phyloP scores from a whole-genome alignment of 2,888 invertebrate species.

The Caenorhabditis sp. region DNA sequence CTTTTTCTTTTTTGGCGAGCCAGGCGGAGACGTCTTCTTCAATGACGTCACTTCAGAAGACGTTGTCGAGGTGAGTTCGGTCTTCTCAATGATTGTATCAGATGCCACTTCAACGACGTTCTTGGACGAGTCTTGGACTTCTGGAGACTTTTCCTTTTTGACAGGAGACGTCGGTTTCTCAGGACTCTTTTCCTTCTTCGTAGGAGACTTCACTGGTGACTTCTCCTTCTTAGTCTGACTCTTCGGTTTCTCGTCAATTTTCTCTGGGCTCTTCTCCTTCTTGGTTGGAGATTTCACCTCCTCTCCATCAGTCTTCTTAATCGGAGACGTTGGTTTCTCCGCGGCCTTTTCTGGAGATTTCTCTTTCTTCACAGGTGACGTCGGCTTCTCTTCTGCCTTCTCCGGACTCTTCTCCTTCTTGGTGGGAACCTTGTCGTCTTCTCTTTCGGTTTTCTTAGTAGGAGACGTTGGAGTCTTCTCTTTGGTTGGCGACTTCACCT shows the following conservation, averaged over 20 bases:
- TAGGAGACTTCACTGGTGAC: conserved; percentile 15
- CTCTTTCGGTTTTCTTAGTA: too few relatives aligned
- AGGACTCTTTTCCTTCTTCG: conserved; percentile 41
- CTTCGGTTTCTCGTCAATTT: conserved; percentile 8
- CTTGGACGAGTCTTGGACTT: neutral
- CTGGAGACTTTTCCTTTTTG: conserved; percentile 33
- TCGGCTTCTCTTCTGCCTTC: neutral
- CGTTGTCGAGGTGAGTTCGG: conserved; percentile 11
- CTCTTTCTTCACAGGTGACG: conserved; percentile 25
- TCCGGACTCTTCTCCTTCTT: too few relatives aligned
- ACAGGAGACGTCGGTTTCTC: conserved; percentile 21
- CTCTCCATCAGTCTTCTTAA: conserved; percentile 12
- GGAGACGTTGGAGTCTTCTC: too few relatives aligned
- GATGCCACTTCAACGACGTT: conserved; percentile 7
- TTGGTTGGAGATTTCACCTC: conserved; percentile 23
- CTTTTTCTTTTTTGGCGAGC: conserved; percentile 16
- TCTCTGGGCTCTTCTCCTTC: conserved; percentile 48
- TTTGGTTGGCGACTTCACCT: too few relatives aligned
- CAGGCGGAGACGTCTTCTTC: conserved; percentile 26
- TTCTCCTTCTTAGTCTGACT: conserved; percentile 38
- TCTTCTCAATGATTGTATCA: conserved; percentile 16
- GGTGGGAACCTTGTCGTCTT: too few relatives aligned
- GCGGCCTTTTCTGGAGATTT: conserved; percentile 25
- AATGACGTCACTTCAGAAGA: conserved; percentile 25
- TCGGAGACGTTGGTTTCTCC: conserved; percentile 18